Evolutionary conservation across 1,140 invertebrate species (phyloP).

Genomic region (Laupala kohalensis): DNA sequence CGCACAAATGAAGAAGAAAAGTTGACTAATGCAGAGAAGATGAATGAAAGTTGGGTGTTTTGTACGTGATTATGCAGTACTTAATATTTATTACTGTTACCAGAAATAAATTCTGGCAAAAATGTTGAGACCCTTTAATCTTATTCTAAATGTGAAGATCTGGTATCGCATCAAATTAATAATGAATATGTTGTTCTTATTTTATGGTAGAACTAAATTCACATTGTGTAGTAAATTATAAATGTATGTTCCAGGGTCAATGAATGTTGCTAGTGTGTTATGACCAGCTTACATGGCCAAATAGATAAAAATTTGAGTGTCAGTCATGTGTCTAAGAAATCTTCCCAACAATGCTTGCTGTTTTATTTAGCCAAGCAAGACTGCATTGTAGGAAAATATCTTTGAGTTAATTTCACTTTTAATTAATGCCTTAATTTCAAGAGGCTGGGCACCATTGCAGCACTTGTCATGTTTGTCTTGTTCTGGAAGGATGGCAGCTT

Average conservation of each 20-base stretch:
- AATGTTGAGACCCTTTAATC: neutral
- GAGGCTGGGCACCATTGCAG: neutral
- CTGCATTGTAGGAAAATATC: neutral
- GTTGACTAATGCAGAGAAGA: neutral
- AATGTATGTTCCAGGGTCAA: neutral
- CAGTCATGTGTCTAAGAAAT: neutral
- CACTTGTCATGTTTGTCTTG: neutral
- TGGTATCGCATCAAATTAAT: neutral
- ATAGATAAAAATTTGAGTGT: neutral
- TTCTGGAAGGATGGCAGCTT: neutral
- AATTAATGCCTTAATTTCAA: neutral
- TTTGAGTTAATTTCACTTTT: neutral
- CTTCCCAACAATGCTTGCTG: neutral
- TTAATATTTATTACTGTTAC: neutral
- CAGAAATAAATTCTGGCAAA: neutral
- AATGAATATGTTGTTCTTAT: neutral
- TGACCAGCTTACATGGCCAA: neutral
- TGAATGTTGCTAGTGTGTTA: neutral
- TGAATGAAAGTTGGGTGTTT: neutral
- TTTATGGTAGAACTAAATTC: neutral
- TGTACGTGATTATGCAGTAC: neutral
- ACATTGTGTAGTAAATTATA: neutral
- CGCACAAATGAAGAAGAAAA: neutral
- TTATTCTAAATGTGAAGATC: neutral
- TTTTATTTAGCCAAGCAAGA: neutral